Percentiles rank a stretch among this genome's conserved stretches.
Evolutionary conservation across 2,113 vertebrate species (phyloP).

Genomic region (Scortum barcoo): DNA sequence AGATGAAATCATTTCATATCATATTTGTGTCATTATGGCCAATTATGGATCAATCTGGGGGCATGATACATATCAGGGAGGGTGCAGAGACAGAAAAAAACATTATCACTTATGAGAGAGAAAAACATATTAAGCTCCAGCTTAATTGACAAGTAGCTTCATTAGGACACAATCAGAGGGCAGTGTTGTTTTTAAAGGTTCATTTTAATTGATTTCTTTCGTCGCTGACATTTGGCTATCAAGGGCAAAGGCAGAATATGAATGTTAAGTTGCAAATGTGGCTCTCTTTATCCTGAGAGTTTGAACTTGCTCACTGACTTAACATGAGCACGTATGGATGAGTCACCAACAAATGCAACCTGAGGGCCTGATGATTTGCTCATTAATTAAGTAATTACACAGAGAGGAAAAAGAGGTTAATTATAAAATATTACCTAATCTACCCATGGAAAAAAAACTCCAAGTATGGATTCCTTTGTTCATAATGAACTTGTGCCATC

Average conservation of each 20-base stretch:
- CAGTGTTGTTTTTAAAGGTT: conserved; percentile 53
- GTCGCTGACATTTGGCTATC: conserved; percentile 46
- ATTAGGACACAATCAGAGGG: conserved; percentile 54
- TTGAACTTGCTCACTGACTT: conserved; percentile 34
- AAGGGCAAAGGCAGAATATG: conserved; percentile 38
- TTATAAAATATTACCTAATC: conserved; percentile 60
- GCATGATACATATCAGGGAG: conserved; percentile 32
- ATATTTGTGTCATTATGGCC: conserved; percentile 56
- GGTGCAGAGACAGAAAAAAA: conserved; percentile 25
- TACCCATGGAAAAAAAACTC: conserved; percentile 35
- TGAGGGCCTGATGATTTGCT: conserved; percentile 57
- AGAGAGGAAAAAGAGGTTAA: conserved; percentile 56
- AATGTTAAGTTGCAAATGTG: conserved; percentile 42
- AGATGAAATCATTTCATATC: conserved; percentile 63
- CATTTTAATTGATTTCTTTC: conserved; percentile 59
- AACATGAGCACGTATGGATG: conserved; percentile 42
- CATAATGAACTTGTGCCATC: conserved; percentile 1
- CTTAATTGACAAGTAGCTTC: conserved; percentile 58
- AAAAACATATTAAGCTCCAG: conserved; percentile 24
- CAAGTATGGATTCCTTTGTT: conserved; percentile 44
- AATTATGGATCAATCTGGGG: conserved; percentile 53
- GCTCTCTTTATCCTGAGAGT: conserved; percentile 30
- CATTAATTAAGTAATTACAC: conserved; percentile 72
- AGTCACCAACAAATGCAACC: conserved; percentile 60
- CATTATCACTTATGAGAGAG: conserved; percentile 18